Percentiles rank a stretch among this genome's conserved stretches.
Conservation (phyloP, 2,797 vertebrate genomes). For the Paguma larvata region DNA sequence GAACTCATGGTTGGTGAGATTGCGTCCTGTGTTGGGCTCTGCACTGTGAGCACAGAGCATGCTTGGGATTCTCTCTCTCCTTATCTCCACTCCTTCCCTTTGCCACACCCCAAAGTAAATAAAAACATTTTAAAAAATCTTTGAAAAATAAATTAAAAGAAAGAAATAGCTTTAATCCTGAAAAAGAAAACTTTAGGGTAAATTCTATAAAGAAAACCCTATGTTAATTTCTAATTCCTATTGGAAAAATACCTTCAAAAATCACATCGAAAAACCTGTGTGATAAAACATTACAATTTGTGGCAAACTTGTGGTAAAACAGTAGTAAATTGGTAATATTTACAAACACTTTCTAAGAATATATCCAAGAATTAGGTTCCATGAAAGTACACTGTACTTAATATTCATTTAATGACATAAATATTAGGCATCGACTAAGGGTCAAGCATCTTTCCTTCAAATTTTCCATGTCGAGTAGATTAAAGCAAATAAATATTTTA, state of each 20-base stretch:
- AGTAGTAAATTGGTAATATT: not conserved
- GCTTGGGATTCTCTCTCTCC: too few relatives aligned
- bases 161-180: not conserved
- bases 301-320: not conserved
- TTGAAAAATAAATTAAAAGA: too few relatives aligned
- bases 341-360: conserved; percentile 33
- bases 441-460: not conserved
- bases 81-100: too few relatives aligned
- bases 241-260: conserved; percentile 43
- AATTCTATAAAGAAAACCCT: not conserved
- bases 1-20: too few relatives aligned
- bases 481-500: conserved; percentile 33
- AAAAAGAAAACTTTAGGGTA: not conserved
- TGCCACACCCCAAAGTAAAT: too few relatives aligned
- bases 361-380: not conserved
- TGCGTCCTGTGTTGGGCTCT: too few relatives aligned
- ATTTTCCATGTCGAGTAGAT: not conserved
- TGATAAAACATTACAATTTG: not conserved
- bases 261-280: not conserved
- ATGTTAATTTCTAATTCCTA: conserved; percentile 8
- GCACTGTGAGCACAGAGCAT: too few relatives aligned
- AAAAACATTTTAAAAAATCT: too few relatives aligned
- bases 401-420: not conserved
- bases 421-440: not conserved
- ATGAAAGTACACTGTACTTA: not conserved